Evolutionary conservation across 2,113 vertebrate species (phyloP).

Genomic region (Salvelinus sp.): DNA sequence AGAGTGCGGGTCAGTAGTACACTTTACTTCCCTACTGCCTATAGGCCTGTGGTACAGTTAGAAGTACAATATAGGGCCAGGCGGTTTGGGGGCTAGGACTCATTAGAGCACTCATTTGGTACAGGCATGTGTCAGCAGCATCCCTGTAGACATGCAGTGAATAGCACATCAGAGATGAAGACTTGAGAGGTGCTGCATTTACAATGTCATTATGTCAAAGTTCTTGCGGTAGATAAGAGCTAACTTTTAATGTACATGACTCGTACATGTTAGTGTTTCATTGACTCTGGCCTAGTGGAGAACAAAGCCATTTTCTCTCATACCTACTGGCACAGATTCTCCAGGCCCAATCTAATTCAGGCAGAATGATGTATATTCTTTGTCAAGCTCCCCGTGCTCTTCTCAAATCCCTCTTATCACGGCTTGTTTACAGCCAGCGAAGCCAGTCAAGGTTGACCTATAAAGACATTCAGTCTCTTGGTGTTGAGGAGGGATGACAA

Average conservation of each 20-base stretch:
- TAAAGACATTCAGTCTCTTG: slow-evolving; percentile 28
- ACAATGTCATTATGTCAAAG: slow-evolving; percentile 54
- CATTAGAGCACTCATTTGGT: background rate
- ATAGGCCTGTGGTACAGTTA: slow-evolving; percentile 3
- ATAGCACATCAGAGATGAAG: slow-evolving; percentile 39
- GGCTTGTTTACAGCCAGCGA: slow-evolving; percentile 45
- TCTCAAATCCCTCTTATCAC: slow-evolving; percentile 46
- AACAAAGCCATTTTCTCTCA: slow-evolving; percentile 43
- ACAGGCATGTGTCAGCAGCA: slow-evolving; percentile 53
- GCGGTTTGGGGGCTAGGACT: background rate
- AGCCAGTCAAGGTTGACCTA: slow-evolving; percentile 33
- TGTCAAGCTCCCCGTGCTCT: slow-evolving; percentile 39
- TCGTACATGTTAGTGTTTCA: slow-evolving; percentile 10
- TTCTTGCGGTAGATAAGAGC: slow-evolving; percentile 29
- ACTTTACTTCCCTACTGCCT: slow-evolving; percentile 33
- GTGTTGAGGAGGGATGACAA: background rate
- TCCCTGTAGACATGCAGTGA: background rate
- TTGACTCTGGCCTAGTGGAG: slow-evolving; percentile 1
- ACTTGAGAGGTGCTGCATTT: slow-evolving; percentile 42
- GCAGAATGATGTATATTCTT: slow-evolving; percentile 52
- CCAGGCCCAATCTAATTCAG: slow-evolving; percentile 33
- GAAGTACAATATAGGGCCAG: background rate
- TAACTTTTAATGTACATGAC: slow-evolving; percentile 37
- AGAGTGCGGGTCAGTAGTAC: slow-evolving; percentile 58
- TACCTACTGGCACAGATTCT: slow-evolving; percentile 14